These are phyloP conservation scores for Junco hyemalis DNA, from an alignment of 2,113 vertebrate genomes.

Conservation along the genomic window DNA sequence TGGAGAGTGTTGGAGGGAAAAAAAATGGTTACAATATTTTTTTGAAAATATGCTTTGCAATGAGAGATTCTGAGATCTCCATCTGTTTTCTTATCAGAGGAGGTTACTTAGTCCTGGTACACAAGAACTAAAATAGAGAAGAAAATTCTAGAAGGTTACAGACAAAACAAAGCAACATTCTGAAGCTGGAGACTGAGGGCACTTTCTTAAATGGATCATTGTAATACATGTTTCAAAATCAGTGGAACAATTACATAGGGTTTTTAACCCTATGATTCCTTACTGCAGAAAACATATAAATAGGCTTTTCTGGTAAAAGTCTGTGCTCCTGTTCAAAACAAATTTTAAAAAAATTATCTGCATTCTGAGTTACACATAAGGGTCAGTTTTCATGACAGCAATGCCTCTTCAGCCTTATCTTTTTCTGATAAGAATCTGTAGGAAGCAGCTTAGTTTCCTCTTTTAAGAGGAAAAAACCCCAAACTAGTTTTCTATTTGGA, in stretches of 20 bases:
- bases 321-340: not conserved
- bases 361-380: not conserved
- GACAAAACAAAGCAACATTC: not conserved
- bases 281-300: not conserved
- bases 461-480: not conserved
- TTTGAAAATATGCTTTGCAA: not conserved
- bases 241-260: not conserved
- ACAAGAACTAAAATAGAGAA: conserved; percentile 24
- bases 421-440: conserved; percentile 8
- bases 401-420: not conserved
- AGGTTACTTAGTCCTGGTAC: not conserved
- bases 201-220: not conserved
- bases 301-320: not conserved
- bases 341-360: not conserved
- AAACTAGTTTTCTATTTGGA: not conserved
- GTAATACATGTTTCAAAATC: not conserved
- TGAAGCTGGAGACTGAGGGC: conserved; percentile 9
- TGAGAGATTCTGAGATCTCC: conserved; percentile 25
- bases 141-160: conserved; percentile 23
- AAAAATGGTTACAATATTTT: not conserved
- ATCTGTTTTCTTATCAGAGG: conserved; percentile 51
- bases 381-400: conserved; percentile 3
- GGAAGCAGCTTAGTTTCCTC: not conserved
- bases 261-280: conserved; percentile 3
- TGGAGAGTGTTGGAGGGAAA: not conserved